phyloP scores from a whole-genome alignment of 2,113 vertebrate genomes.

The Ia io region DNA sequence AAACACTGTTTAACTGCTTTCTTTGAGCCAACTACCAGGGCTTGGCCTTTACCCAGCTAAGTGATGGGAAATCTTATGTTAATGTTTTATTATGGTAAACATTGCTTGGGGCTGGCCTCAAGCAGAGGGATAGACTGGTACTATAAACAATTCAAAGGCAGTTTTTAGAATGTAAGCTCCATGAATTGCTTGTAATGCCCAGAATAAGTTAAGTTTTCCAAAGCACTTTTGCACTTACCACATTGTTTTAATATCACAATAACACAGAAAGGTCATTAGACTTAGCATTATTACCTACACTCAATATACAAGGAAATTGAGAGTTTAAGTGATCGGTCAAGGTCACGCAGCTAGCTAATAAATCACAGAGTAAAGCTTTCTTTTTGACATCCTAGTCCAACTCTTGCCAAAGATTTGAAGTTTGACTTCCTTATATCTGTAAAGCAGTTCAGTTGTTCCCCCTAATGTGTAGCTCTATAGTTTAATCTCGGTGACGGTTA shows the following conservation, averaged over 20 bases:
- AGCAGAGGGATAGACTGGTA: not conserved
- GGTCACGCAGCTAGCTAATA: slow-evolving; percentile 41
- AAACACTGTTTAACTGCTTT: slow-evolving; percentile 51
- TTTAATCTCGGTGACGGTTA: not conserved
- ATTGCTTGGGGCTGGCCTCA: not conserved
- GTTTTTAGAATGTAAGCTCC: slow-evolving; percentile 51
- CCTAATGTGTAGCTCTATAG: not conserved
- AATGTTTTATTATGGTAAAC: slow-evolving; percentile 63
- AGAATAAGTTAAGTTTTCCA: slow-evolving; percentile 31
- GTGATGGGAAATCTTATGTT: slow-evolving; percentile 48
- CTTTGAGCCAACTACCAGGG: slow-evolving; percentile 37
- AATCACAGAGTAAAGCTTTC: slow-evolving; percentile 43
- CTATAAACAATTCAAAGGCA: slow-evolving; percentile 36
- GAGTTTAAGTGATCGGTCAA: slow-evolving; percentile 39
- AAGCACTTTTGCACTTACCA: slow-evolving; percentile 7
- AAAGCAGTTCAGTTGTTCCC: not conserved
- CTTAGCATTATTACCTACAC: slow-evolving; percentile 43
- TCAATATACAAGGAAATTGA: slow-evolving; percentile 64
- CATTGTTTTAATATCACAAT: slow-evolving; percentile 40
- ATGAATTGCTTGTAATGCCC: not conserved
- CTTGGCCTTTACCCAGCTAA: slow-evolving; percentile 41
- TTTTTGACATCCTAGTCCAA: not conserved
- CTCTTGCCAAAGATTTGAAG: slow-evolving; percentile 9
- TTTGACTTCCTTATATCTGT: not conserved
- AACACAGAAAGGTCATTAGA: slow-evolving; percentile 23